A percentile compares a stretch with the other conserved stretches of the same genome.
These are phyloP conservation scores for Mythimna lalbum DNA, from an alignment of 2,888 invertebrate species.

Conservation along the genomic window DNA sequence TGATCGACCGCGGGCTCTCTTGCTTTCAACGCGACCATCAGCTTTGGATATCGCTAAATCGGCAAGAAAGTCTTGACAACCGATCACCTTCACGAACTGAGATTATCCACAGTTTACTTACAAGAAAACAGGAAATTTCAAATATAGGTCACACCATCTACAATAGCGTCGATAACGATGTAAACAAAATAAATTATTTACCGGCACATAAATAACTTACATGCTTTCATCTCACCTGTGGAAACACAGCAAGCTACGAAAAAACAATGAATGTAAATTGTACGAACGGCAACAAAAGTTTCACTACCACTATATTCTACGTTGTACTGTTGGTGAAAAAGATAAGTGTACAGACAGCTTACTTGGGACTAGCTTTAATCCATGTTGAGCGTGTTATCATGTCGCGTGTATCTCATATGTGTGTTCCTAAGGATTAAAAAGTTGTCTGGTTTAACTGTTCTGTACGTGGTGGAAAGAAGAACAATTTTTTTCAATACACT, in stretches of 20 bases:
- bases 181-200: constrained; percentile 43
- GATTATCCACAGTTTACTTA: background rate
- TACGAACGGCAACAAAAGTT: constrained; percentile 32
- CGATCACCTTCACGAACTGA: background rate
- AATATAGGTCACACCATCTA: constrained; percentile 2
- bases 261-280: constrained; percentile 51
- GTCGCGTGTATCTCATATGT: background rate
- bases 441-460: background rate
- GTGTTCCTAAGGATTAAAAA: background rate
- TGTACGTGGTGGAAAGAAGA: background rate
- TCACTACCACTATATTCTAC: constrained; percentile 25
- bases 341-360: background rate
- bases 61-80: background rate
- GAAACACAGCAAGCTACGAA: constrained; percentile 11
- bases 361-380: constrained; percentile 2
- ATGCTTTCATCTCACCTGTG: constrained; percentile 35
- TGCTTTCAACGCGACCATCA: too few relatives aligned
- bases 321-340: constrained; percentile 18
- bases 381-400: too few relatives aligned
- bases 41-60: too few relatives aligned
- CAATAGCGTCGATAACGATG: constrained; percentile 16
- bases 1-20: too few relatives aligned
- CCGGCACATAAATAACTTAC: constrained; percentile 28
- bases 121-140: background rate
- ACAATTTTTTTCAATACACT: background rate